phyloP scores from a whole-genome alignment of 2,113 vertebrate species.

The Amblyopsis rosae region DNA sequence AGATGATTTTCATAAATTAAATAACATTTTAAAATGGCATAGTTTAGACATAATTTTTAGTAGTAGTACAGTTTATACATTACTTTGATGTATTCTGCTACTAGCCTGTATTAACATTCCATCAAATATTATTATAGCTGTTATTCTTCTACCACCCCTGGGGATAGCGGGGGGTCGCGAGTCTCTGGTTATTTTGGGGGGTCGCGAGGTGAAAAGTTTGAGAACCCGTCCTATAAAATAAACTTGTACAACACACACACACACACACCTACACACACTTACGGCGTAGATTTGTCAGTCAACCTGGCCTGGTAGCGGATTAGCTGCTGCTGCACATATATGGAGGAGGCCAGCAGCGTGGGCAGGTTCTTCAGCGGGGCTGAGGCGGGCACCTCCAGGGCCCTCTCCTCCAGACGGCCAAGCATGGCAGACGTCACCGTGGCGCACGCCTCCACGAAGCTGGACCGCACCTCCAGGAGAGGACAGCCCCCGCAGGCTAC shows the following conservation, averaged over 20 bases:
- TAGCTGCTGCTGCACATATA: constrained; percentile 81
- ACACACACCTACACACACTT: not conserved
- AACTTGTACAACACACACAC: not conserved
- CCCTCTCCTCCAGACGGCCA: constrained; percentile 81
- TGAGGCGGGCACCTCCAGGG: constrained; percentile 80
- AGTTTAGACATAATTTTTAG: too few relatives aligned
- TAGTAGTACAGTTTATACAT: too few relatives aligned
- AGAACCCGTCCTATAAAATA: not conserved
- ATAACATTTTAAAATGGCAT: too few relatives aligned
- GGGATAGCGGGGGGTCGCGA: too few relatives aligned
- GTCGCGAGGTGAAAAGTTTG: too few relatives aligned
- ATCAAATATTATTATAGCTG: too few relatives aligned
- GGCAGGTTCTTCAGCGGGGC: constrained; percentile 82
- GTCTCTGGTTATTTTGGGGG: too few relatives aligned
- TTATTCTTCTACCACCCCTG: too few relatives aligned
- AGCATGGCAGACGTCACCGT: constrained; percentile 83
- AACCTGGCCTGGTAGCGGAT: constrained; percentile 78
- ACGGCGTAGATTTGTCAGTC: constrained; percentile 57
- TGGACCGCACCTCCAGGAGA: constrained; percentile 85
- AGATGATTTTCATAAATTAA: too few relatives aligned
- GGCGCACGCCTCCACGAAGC: constrained; percentile 86
- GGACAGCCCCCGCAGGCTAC: constrained; percentile 83
- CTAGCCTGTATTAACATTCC: too few relatives aligned
- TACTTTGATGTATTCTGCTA: too few relatives aligned
- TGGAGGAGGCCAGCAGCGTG: constrained; percentile 79